Evolutionary conservation across 2,113 vertebrate genomes (phyloP).

Genomic region (Plecturocebus donacophilus): DNA sequence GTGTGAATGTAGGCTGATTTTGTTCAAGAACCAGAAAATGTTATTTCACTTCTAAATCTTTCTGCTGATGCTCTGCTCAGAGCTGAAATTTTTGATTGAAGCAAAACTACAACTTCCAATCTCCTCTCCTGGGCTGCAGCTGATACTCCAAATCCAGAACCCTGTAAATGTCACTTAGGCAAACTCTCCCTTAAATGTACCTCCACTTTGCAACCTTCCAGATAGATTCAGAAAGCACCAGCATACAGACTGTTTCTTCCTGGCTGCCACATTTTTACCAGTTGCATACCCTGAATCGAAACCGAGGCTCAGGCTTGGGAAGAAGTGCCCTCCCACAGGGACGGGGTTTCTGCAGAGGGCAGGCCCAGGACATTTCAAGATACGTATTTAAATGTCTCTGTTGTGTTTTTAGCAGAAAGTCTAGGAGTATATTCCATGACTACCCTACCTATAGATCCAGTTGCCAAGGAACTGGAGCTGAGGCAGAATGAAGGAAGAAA

Average conservation of each 20-base stretch:
- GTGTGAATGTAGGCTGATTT: neutral
- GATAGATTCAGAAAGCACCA: neutral
- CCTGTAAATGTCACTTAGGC: neutral
- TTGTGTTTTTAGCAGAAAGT: neutral
- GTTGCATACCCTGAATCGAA: neutral
- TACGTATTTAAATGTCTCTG: neutral
- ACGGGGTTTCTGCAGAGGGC: neutral
- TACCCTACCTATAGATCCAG: neutral
- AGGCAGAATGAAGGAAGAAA: neutral
- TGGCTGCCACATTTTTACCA: neutral
- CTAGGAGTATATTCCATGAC: neutral
- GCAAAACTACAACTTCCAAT: neutral
- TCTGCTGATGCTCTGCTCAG: neutral
- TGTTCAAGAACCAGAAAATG: neutral
- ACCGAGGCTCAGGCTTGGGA: neutral
- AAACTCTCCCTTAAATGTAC: neutral
- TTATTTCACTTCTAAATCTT: neutral
- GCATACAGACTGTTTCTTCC: neutral
- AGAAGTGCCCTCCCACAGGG: neutral
- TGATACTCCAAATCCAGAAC: neutral
- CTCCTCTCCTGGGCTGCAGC: neutral
- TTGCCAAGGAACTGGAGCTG: neutral
- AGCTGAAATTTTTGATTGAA: slow-evolving; percentile 1
- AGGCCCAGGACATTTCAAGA: neutral
- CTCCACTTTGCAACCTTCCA: neutral